Percentiles rank a stretch among this genome's conserved stretches.
These are phyloP conservation scores for Enhydra lutris DNA, from an alignment of 2,113 vertebrate species.

Conservation along the genomic window DNA sequence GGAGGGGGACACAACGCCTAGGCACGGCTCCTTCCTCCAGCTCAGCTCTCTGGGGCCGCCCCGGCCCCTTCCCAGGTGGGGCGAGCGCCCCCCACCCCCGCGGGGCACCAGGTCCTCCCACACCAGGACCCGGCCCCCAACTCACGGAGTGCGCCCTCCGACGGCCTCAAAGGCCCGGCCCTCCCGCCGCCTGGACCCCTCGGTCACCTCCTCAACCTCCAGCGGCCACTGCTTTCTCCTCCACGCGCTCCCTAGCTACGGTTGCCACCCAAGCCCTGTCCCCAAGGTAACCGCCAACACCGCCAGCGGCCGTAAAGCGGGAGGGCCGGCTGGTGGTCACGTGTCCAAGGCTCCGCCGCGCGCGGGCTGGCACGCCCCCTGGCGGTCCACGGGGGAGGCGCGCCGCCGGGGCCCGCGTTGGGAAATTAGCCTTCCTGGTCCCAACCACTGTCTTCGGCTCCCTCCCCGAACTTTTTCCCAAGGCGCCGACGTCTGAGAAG, in stretches of 20 bases:
- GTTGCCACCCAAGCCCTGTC: slow-evolving; percentile 63
- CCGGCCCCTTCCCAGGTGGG: rapidly evolving
- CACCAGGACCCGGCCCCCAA: neutral
- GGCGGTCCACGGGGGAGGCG: neutral
- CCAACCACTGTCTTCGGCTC: rapidly evolving
- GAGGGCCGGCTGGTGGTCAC: neutral
- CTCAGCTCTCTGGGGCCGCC: neutral
- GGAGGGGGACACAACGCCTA: neutral
- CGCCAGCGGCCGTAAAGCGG: neutral
- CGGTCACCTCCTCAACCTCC: neutral
- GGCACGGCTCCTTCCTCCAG: neutral
- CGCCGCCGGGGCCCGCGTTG: neutral
- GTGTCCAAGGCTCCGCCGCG: rapidly evolving
- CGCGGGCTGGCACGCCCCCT: neutral
- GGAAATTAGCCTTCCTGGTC: neutral
- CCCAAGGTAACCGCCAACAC: slow-evolving; percentile 69
- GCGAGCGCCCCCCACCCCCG: rapidly evolving
- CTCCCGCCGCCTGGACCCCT: neutral
- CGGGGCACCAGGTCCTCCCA: neutral
- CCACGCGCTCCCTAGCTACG: neutral
- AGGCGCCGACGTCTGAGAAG: neutral
- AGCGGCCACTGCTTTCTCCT: rapidly evolving
- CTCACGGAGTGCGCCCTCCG: slow-evolving; percentile 5
- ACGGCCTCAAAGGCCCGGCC: neutral
- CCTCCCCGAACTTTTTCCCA: neutral